Evolutionary conservation across 1,140 invertebrate genomes (phyloP), one percentile per base, ranked within the genome.

Genomic region (Drosophila tani): DNA sequence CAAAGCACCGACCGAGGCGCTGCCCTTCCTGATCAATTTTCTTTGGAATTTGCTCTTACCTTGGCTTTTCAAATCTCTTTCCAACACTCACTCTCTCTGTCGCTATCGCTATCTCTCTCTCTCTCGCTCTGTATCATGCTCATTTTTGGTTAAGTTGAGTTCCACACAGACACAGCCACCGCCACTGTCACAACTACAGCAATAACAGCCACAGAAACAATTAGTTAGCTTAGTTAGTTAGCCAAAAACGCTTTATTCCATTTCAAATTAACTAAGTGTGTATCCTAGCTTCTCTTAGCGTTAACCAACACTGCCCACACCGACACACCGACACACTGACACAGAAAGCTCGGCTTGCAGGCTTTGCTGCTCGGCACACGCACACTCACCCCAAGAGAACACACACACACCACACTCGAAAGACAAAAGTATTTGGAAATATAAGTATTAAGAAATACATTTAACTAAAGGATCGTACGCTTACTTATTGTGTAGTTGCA

Each of bases 241-340:
- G 77, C 56, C 68, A 60, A 78, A 74, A 85, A 81, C 46, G 82
- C 82, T 85, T 84, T 80, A 83, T 87, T 86, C 83, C 78, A 76
- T 75, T 76, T 76, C 74, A 67, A 87, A 79, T 85, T 75, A 82
- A 83, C 46, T 90, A 79, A 88, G 87, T 88, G 78, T 88, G 84
- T 88, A 82, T 88, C 50, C 80, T 88, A 88, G 85, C 78, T 87
- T 88, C 67, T 73, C 57, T 81, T 90, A 84, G 85, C 62, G 69
- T 88, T 88, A 68, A 71, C 62, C 50, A 84, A 81, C 73, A 87
- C 83, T 69, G 41, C 43, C 50, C 5, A 53, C 51, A 53, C 29
- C 9, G 49, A 63, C n/a, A 63, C 35, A 57, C 41, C 27, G 27
- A 63, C 43, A 51, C 35, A 21, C 35, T 15, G 21, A 46, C 49